phyloP scores from a whole-genome alignment of 2,888 invertebrate genomes.

The Tholera decimalis region DNA sequence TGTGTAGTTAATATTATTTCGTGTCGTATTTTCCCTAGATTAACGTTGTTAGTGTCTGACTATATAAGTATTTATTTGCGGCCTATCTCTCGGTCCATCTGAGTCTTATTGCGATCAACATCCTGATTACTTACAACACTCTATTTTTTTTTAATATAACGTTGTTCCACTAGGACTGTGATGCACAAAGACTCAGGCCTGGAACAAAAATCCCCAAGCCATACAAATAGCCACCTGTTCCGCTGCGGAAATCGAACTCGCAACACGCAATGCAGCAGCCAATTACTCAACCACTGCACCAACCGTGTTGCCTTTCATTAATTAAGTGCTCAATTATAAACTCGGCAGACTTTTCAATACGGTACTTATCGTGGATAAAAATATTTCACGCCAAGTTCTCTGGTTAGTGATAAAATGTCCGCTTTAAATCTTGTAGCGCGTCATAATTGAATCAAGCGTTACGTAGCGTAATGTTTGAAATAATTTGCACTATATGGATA shows the following conservation, averaged over 20 bases:
- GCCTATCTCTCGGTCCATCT: background rate
- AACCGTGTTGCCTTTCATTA: no score
- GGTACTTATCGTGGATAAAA: background rate
- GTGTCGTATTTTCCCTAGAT: background rate
- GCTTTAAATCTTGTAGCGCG: conserved; percentile 5
- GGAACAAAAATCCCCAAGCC: no score
- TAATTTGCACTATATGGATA: conserved; percentile 25
- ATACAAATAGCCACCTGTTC: no score
- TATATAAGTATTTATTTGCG: background rate
- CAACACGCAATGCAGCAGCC: no score
- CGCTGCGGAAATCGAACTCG: no score
- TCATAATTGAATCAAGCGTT: conserved; percentile 39
- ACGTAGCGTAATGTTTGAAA: conserved; percentile 7
- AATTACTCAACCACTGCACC: no score
- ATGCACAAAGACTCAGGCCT: no score
- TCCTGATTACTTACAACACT: no score
- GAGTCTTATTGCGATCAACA: background rate
- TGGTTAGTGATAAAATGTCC: background rate
- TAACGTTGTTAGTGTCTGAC: background rate
- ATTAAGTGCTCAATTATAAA: background rate
- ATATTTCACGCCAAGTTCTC: background rate
- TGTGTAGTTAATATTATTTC: conserved; percentile 40
- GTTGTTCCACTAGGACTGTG: no score
- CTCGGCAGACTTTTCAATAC: background rate
- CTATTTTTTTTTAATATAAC: no score